These are phyloP conservation scores for Criorhina ranunculi DNA, from an alignment of 2,888 invertebrate genomes.

Conservation along the genomic window DNA sequence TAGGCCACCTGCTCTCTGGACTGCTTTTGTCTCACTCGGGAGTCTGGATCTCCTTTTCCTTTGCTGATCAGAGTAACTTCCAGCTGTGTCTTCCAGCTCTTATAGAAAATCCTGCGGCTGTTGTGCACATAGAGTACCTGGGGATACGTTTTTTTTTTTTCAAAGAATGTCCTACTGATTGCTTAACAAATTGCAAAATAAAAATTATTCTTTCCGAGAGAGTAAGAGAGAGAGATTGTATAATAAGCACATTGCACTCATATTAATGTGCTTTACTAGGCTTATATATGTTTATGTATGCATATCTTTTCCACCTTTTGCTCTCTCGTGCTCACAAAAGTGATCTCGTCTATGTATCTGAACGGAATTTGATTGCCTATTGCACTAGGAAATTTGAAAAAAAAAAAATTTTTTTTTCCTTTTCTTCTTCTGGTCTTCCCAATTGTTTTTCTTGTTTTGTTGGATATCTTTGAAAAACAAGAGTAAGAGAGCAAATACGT, in stretches of 20 bases:
- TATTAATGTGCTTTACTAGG: conserved; percentile 2
- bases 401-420: not conserved
- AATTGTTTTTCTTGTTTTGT: conserved; percentile 21
- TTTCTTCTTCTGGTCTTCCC: not conserved
- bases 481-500: conserved; percentile 44
- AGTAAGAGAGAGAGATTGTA: not conserved
- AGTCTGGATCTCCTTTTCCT: no score
- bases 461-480: conserved; percentile 32
- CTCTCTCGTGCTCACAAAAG: conserved; percentile 20
- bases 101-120: no score
- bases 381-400: conserved; percentile 29
- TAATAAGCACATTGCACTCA: conserved; percentile 29
- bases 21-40: no score
- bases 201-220: not conserved
- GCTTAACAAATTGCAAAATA: conserved; percentile 3
- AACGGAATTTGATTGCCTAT: conserved; percentile 46
- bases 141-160: no score
- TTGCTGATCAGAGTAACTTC: no score
- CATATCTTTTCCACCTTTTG: conserved; percentile 22
- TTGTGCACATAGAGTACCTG: no score
- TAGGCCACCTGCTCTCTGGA: no score
- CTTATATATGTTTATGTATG: not conserved
- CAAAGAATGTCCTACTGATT: not conserved
- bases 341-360: conserved; percentile 22
- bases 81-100: no score